Evolutionary conservation across 2,888 invertebrate species (phyloP).

Genomic region (Abscondita cerata): DNA sequence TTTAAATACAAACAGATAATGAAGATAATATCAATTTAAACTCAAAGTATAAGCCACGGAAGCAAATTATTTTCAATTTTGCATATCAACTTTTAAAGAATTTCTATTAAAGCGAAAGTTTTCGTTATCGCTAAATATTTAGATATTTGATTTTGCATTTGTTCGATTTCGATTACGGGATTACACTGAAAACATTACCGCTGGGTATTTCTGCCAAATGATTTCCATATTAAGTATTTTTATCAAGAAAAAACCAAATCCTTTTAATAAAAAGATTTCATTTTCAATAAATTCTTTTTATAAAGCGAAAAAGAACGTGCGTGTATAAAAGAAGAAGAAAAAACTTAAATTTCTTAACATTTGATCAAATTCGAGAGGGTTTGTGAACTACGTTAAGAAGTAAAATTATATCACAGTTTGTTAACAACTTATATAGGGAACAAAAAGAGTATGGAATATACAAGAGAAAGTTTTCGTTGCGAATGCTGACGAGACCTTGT

Average conservation of each 20-base stretch:
- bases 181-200: conserved; percentile 8
- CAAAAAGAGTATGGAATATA: conserved; percentile 31
- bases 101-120: neutral
- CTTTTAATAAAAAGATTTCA: conserved; percentile 1
- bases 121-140: neutral
- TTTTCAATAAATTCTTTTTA: neutral
- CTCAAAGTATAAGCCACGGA: too few relatives aligned
- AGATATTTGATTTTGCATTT: neutral
- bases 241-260: neutral
- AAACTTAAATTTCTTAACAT: conserved; percentile 3
- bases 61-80: neutral
- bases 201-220: neutral
- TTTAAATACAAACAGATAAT: too few relatives aligned
- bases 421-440: conserved; percentile 14
- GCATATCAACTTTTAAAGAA: neutral
- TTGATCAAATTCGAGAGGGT: neutral
- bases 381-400: neutral
- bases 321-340: neutral
- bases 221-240: conserved; percentile 8
- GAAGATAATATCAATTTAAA: too few relatives aligned
- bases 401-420: conserved; percentile 6
- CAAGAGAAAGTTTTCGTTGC: conserved; percentile 27
- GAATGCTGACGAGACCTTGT: conserved; percentile 33
- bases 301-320: too few relatives aligned
- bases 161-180: conserved; percentile 9